Percentiles rank a stretch among this genome's conserved stretches.
Conservation (phyloP, 37 sponge, comb jelly and placozoan genomes). For the Cliona cf. orientalis region DNA sequence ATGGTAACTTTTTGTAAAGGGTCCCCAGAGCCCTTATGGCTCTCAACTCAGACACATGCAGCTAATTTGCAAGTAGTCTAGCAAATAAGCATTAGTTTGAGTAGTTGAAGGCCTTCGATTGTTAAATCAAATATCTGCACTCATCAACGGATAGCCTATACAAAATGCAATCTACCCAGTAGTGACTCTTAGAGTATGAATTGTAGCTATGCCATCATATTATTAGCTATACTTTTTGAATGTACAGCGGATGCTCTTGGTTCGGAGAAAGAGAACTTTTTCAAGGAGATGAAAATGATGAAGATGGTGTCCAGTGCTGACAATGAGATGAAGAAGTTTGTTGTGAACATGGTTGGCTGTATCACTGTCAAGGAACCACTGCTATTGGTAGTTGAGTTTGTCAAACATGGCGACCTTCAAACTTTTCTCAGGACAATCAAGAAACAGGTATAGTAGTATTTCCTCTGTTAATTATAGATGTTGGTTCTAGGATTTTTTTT, state of each 20-base stretch:
- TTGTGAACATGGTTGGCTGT: constrained; percentile 85
- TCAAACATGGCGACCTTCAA: constrained; percentile 65
- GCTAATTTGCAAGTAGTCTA: too few species aligned
- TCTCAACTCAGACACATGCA: too few species aligned
- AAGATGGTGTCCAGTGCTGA: constrained; percentile 59
- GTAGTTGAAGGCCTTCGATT: too few species aligned
- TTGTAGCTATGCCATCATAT: neutral
- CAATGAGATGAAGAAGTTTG: constrained; percentile 35
- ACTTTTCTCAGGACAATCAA: constrained; percentile 45
- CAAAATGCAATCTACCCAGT: too few species aligned
- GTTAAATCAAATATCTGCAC: too few species aligned
- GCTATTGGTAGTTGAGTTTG: constrained; percentile 65
- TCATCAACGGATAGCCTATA: too few species aligned
- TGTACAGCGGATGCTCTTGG: constrained; percentile 26
- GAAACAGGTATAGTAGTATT: constrained; percentile 24
- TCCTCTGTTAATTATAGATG: too few species aligned
- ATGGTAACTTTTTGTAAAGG: too few species aligned
- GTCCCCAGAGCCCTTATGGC: too few species aligned
- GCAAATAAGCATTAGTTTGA: too few species aligned
- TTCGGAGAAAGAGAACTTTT: constrained; percentile 49
- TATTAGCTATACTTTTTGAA: neutral
- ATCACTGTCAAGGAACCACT: constrained; percentile 64
- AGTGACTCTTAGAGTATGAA: too few species aligned
- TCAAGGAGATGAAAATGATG: constrained; percentile 80
- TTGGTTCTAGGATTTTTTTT: neutral